Evolutionary conservation across 2,797 vertebrate species (phyloP).

Genomic region (Otolemur crassicaudatus): DNA sequence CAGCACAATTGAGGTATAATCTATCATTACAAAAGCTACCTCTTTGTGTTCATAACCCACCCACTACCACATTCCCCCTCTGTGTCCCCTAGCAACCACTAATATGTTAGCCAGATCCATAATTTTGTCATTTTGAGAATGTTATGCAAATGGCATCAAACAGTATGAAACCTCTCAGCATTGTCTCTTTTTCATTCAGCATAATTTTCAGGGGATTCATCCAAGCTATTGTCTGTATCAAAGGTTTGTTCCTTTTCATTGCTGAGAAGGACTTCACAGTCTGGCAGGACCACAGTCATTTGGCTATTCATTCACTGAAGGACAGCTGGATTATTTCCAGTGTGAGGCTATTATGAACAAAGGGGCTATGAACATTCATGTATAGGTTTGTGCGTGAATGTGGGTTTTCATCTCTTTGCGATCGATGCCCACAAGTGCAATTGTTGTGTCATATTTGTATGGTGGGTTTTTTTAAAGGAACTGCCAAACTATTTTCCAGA

Average conservation of each 20-base stretch:
- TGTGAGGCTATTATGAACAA: not conserved
- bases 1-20: not conserved
- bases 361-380: not conserved
- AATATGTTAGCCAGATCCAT: not conserved
- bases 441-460: not conserved
- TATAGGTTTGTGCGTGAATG: not conserved
- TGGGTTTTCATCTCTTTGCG: not conserved
- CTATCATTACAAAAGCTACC: not conserved
- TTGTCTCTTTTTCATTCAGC: not conserved
- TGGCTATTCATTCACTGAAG: not conserved
- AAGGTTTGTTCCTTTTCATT: not conserved
- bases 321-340: not conserved
- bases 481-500: not conserved
- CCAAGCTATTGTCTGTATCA: not conserved
- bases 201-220: not conserved
- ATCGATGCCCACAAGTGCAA: not conserved
- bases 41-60: not conserved
- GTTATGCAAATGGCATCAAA: not conserved
- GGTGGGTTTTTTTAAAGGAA: not conserved
- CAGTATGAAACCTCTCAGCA: not conserved
- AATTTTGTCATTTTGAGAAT: not conserved
- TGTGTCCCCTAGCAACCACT: not conserved
- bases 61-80: not conserved
- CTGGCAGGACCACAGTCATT: not conserved
- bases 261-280: not conserved